Base-by-base conservation (phyloP, 2,888 invertebrate species). In the Leptodirus hochenwartii region DNA sequence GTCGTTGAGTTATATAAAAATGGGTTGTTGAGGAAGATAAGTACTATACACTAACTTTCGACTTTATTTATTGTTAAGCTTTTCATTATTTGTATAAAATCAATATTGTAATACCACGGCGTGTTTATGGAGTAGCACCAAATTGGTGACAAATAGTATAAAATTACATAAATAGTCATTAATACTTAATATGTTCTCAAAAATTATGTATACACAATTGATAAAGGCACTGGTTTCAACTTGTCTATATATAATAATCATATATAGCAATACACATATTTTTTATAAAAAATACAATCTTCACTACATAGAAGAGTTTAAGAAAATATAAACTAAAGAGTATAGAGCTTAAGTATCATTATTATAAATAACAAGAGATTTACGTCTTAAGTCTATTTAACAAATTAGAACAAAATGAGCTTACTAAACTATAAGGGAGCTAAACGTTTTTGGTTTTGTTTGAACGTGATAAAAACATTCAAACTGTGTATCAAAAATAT, bases 121-220 rank as follows among this genome's bases (percentile, higher is more conserved):
- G n/a, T n/a, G n/a, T n/a, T n/a, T n/a, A n/a, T n/a, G n/a, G n/a
- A n/a, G n/a, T n/a, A n/a, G n/a, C n/a, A n/a, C n/a, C 27, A 26
- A 30, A 29, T 23, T 16, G 4, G 20, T 5, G 11, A 17, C 22
- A 10, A 29, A 20, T 20, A 11, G 10, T 22, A 27, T 4, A 14
- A 3, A 20, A 20, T 8, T 20, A n/a, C 8, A 20, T 20, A 20
- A 20, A 20, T 9, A 20, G 8, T 20, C 8, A 20, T n/a, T 20
- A 31, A 28, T 23, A 15, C 25, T 25, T 30, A 32, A 29, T 27
- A 14, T 22, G 20, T 33, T 25, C 23, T 27, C 32, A 32, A 20
- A 30, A 15, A 32, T 11, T 29, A 15, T 30, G 30, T 35, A 11
- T 35, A 35, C 25, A 35, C 29, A 30, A 24, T 24, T n/a, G 16